Evolutionary conservation across 2,113 vertebrate genomes (phyloP).

Genomic region (Cnemophilus loriae): DNA sequence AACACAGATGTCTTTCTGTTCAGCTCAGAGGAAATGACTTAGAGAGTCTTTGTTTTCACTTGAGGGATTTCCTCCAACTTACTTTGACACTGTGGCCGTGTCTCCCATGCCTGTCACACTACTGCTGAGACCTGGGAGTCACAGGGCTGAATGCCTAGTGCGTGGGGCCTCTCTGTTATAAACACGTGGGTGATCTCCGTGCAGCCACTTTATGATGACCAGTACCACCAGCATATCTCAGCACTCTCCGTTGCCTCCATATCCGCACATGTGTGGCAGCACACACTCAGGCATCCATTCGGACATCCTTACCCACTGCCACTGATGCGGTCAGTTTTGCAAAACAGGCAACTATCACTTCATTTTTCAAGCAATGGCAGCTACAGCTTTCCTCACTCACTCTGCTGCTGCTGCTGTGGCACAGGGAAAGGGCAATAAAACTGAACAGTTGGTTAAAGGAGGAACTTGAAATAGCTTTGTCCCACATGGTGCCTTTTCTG

Average conservation of each 20-base stretch:
- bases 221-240: not conserved
- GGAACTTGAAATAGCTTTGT: not conserved
- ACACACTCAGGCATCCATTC: not conserved
- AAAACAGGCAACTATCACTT: not conserved
- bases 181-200: fast-evolving
- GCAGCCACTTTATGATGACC: not conserved
- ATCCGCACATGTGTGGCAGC: fast-evolving
- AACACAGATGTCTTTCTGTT: slow-evolving; percentile 39
- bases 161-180: not conserved
- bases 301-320: not conserved
- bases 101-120: not conserved
- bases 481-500: not conserved
- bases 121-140: not conserved
- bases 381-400: not conserved
- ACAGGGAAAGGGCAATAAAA: not conserved
- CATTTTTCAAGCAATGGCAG: not conserved
- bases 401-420: not conserved
- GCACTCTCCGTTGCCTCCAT: not conserved
- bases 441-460: not conserved
- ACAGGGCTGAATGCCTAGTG: not conserved
- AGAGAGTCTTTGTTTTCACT: slow-evolving; percentile 35
- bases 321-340: not conserved
- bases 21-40: slow-evolving; percentile 25
- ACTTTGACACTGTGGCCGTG: not conserved
- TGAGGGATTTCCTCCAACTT: slow-evolving; percentile 15